phyloP scores from a whole-genome alignment of 2,113 vertebrate genomes.

The Nothocercus julius region DNA sequence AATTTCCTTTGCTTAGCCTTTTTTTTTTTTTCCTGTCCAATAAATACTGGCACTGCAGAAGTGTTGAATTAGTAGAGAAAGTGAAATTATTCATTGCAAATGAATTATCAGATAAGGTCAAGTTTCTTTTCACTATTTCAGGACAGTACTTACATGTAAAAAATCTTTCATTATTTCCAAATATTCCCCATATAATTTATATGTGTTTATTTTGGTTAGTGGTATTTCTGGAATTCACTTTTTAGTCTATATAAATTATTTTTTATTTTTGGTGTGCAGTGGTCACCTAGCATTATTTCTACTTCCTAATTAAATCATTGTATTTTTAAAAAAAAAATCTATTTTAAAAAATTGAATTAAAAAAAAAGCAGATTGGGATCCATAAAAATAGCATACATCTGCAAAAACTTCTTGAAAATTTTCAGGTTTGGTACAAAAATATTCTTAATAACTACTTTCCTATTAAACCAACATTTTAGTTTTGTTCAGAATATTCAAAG shows the following conservation, averaged over 20 bases:
- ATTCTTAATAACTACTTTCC: background rate
- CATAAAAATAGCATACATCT: background rate
- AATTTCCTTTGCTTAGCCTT: background rate
- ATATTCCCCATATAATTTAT: background rate
- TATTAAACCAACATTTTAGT: background rate
- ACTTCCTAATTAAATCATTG: background rate
- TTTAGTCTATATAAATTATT: background rate
- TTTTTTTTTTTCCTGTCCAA: background rate
- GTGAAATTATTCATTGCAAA: background rate
- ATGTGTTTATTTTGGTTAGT: background rate
- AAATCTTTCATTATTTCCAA: background rate
- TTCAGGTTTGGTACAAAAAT: background rate
- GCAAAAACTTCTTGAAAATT: background rate
- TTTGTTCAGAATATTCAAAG: background rate
- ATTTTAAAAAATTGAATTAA: background rate
- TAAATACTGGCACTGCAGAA: background rate
- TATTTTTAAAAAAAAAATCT: background rate
- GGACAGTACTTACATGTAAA: background rate
- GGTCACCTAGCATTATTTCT: background rate
- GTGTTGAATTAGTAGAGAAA: background rate
- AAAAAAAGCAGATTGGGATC: background rate
- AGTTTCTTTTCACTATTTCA: background rate
- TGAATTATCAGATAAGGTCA: background rate
- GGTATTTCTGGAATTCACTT: background rate
- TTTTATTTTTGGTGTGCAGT: background rate